Conservation (phyloP, 1,140 invertebrate genomes). For the Yoshiicerus persimilis region DNA sequence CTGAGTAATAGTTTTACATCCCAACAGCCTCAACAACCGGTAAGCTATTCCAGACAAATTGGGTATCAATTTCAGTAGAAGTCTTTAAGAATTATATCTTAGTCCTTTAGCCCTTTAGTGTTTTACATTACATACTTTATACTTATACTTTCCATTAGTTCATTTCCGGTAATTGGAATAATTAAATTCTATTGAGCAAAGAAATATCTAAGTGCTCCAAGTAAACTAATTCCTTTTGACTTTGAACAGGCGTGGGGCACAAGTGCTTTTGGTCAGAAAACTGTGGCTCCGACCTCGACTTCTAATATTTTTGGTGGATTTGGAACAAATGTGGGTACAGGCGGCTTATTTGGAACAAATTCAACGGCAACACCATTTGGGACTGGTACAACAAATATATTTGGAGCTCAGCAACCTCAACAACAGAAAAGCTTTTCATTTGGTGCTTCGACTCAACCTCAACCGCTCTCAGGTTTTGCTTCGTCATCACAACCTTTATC, state of each 20-base stretch:
- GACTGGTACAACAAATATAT: conserved; percentile 33
- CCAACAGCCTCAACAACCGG: conserved; percentile 37
- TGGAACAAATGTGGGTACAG: conserved; percentile 35
- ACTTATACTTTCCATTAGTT: too few species aligned
- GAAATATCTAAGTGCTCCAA: too few species aligned
- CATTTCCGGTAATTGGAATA: too few species aligned
- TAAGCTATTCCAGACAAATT: too few species aligned
- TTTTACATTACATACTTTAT: too few species aligned
- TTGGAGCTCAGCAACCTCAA: conserved; percentile 52
- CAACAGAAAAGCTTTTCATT: conserved; percentile 53
- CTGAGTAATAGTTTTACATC: conserved; percentile 33
- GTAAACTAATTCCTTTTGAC: too few species aligned
- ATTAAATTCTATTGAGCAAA: too few species aligned
- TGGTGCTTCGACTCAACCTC: conserved; percentile 46
- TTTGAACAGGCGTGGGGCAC: neutral
- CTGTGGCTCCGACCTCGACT: conserved; percentile 31
- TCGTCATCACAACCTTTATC: too few species aligned
- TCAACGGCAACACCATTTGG: neutral
- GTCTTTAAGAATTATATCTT: too few species aligned
- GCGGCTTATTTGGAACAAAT: conserved; percentile 51
- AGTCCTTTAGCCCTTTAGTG: too few species aligned
- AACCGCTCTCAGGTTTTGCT: too few species aligned
- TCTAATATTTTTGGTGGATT: conserved; percentile 58
- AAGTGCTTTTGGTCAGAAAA: conserved; percentile 40
- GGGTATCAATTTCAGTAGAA: too few species aligned